Conservation (phyloP, 2,888 invertebrate species). For the Limenitis camilla region DNA sequence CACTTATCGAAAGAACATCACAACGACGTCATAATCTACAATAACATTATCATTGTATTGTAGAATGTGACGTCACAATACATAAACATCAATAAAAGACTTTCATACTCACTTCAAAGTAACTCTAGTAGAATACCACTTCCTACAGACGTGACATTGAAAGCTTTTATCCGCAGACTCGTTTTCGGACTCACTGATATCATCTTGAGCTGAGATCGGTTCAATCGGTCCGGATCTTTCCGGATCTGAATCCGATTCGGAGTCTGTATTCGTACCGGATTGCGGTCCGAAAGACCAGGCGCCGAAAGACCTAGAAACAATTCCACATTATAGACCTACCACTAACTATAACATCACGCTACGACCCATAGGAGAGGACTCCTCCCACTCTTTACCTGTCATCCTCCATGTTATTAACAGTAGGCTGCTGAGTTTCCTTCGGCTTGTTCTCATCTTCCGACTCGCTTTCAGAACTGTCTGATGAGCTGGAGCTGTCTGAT, state of each 20-base stretch:
- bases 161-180: conserved; percentile 68
- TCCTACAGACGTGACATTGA: conserved; percentile 64
- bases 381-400: no score
- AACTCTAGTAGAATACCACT: conserved; percentile 68
- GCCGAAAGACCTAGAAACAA: conserved; percentile 43
- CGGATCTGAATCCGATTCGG: conserved; percentile 46
- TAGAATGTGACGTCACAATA: not conserved
- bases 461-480: conserved; percentile 55
- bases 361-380: no score
- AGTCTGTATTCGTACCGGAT: conserved; percentile 43
- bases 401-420: conserved; percentile 32
- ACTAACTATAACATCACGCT: no score
- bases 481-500: conserved; percentile 52
- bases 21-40: no score
- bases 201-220: conserved; percentile 39
- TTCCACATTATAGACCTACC: not conserved
- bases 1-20: no score
- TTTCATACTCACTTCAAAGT: conserved; percentile 59
- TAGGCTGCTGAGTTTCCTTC: conserved; percentile 16
- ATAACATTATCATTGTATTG: no score
- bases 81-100: not conserved
- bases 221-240: conserved; percentile 26
- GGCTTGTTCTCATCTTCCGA: conserved; percentile 40
- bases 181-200: conserved; percentile 62
- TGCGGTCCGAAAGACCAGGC: conserved; percentile 39